Conservation (phyloP, 2,888 invertebrate genomes). For the Rotaria macrura region DNA sequence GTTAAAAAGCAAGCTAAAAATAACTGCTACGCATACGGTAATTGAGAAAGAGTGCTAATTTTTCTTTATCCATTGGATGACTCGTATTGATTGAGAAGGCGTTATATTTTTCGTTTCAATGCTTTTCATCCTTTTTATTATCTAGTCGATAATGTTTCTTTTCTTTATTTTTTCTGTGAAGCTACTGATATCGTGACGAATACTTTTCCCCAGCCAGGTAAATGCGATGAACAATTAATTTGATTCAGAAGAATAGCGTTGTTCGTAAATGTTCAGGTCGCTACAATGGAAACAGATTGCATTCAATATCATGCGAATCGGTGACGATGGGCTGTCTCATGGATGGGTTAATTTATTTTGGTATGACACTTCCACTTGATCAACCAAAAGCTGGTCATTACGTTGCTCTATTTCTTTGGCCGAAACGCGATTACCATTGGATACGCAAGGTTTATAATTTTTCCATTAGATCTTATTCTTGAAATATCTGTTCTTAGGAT, state of each 20-base stretch:
- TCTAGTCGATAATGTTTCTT: not conserved
- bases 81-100: too few relatives aligned
- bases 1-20: not conserved
- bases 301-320: not conserved
- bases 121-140: too few relatives aligned
- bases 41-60: too few relatives aligned
- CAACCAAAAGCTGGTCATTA: not conserved
- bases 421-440: not conserved
- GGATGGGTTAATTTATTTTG: not conserved
- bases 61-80: too few relatives aligned
- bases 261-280: not conserved
- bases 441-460: not conserved
- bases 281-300: not conserved
- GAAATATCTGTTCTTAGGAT: not conserved
- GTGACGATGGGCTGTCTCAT: not conserved
- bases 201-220: conserved; percentile 11
- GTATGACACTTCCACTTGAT: not conserved
- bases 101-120: not conserved
- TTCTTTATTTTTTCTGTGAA: not conserved
- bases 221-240: not conserved
- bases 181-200: not conserved
- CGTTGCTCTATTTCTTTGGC: not conserved
- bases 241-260: not conserved
- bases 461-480: not conserved
- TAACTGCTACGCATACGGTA: conserved; percentile 11